Conservation (phyloP, 2,113 vertebrate species). For the Hippocampus comes region DNA sequence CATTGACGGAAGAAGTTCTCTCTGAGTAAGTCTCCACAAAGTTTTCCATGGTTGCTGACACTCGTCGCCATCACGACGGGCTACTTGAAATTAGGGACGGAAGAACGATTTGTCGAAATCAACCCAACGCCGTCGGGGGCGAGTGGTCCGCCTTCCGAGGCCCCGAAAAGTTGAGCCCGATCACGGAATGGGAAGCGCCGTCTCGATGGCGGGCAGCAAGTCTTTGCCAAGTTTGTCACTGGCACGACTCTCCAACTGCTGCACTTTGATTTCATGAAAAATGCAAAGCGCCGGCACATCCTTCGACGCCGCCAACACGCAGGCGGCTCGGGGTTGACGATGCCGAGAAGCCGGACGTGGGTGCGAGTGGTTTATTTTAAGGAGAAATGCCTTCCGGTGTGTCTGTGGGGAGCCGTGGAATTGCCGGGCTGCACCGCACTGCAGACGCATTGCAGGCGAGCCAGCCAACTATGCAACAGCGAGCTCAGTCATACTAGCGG, state of each 20-base stretch:
- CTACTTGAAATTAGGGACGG: background rate
- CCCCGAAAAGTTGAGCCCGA: constrained; percentile 31
- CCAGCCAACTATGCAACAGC: constrained; percentile 62
- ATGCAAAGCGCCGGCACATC: constrained; percentile 1
- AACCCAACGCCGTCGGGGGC: constrained; percentile 8
- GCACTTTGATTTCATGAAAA: constrained; percentile 2
- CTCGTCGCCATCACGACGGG: background rate
- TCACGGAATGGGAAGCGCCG: constrained; percentile 28
- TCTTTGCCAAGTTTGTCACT: constrained; percentile 30
- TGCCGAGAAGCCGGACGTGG: constrained; percentile 66
- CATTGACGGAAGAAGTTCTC: constrained; percentile 57
- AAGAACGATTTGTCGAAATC: background rate
- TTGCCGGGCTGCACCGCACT: constrained; percentile 63
- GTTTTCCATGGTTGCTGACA: background rate
- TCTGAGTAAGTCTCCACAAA: constrained; percentile 51
- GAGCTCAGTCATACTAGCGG: constrained; percentile 53
- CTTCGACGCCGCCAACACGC: constrained; percentile 33
- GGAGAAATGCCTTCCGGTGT: constrained; percentile 71
- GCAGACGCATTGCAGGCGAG: constrained; percentile 64
- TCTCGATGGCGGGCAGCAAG: constrained; percentile 16
- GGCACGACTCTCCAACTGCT: constrained; percentile 15
- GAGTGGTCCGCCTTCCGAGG: constrained; percentile 9
- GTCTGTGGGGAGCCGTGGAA: constrained; percentile 61
- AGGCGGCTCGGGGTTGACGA: constrained; percentile 38
- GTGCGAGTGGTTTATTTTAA: constrained; percentile 72